A percentile compares a stretch with the other conserved stretches of the same genome.
phyloP scores from a whole-genome alignment of 2,888 invertebrate species.

The Papilio demoleus region DNA sequence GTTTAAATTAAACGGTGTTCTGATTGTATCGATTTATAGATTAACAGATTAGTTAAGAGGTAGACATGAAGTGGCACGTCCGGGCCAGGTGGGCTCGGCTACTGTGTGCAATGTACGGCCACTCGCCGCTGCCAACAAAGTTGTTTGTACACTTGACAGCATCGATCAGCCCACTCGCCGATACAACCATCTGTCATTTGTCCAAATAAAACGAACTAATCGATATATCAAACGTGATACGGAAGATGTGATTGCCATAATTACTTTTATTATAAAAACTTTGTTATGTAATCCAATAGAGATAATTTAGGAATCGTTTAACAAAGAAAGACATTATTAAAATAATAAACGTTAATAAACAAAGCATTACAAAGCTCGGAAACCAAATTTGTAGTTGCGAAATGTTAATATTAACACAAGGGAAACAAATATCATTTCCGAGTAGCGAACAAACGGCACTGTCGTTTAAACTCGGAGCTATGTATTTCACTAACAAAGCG shows the following conservation, averaged over 20 bases:
- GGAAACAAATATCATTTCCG: constrained; percentile 40
- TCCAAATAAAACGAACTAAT: constrained; percentile 47
- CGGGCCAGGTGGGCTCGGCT: constrained; percentile 71
- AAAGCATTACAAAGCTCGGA: constrained; percentile 17
- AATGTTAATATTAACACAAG: constrained; percentile 38
- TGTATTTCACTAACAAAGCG: constrained; percentile 66
- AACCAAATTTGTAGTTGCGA: constrained; percentile 32
- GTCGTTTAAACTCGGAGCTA: constrained; percentile 58
- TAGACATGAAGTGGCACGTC: constrained; percentile 51
- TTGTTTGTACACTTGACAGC: constrained; percentile 59
- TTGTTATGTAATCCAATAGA: too few relatives aligned
- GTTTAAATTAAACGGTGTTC: constrained; percentile 9
- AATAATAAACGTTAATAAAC: constrained; percentile 29
- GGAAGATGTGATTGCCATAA: constrained; percentile 4
- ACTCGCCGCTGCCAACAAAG: constrained; percentile 60
- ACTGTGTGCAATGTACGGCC: constrained; percentile 58
- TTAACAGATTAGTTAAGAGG: constrained; percentile 28
- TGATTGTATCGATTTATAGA: constrained; percentile 31
- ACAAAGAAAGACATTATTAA: neutral
- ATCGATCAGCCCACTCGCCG: constrained; percentile 55
- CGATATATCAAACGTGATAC: constrained; percentile 33
- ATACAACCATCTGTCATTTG: constrained; percentile 56
- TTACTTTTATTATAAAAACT: neutral
- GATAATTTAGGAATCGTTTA: too few relatives aligned
- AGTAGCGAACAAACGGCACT: constrained; percentile 50